Evolutionary conservation across 2,113 vertebrate genomes (phyloP).

Genomic region (Phrynocephalus versicolor): DNA sequence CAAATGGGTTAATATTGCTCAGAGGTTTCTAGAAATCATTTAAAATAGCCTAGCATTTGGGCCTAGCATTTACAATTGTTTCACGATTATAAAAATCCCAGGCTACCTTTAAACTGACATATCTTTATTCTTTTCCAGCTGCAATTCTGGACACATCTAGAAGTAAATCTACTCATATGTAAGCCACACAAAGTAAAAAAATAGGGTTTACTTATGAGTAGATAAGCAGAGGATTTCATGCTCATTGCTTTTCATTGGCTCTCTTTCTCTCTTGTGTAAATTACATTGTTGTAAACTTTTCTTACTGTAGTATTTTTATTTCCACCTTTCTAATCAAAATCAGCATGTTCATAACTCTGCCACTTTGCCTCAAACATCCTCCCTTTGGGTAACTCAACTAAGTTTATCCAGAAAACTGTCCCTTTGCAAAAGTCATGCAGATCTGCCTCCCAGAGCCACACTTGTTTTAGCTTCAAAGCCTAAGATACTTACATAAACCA

Average conservation of each 20-base stretch:
- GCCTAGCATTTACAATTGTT: too few species aligned
- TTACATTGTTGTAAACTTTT: not conserved
- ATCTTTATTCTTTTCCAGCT: not conserved
- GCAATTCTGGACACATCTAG: not conserved
- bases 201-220: too few species aligned
- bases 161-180: not conserved
- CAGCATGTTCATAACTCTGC: too few species aligned
- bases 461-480: not conserved
- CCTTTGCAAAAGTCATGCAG: not conserved
- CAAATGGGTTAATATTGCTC: not conserved
- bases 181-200: not conserved
- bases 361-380: not conserved
- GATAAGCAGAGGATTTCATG: not conserved
- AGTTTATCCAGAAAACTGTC: not conserved
- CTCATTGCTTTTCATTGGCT: not conserved
- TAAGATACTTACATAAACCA: constrained; percentile 26
- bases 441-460: not conserved
- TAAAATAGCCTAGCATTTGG: not conserved
- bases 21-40: not conserved
- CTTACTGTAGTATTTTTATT: not conserved
- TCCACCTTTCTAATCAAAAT: not conserved
- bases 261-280: not conserved
- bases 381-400: not conserved
- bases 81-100: not conserved
- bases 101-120: too few species aligned